Base-by-base conservation (phyloP, 2,113 vertebrate genomes). In the Oceanodroma tethys region DNA sequence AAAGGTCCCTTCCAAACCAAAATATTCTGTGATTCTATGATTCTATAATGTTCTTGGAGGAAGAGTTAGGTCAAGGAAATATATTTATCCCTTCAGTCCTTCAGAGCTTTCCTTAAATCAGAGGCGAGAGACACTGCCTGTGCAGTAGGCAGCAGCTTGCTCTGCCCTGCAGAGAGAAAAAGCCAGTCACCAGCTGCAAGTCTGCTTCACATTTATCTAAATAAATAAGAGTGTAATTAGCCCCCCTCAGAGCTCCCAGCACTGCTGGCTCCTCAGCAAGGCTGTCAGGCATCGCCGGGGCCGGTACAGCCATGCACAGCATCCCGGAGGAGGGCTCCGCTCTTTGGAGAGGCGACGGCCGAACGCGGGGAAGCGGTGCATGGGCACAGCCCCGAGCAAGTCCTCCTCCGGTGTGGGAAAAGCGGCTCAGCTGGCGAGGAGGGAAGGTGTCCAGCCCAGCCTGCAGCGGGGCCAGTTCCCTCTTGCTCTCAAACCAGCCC, bases 331-430 rank as follows among this genome's bases (percentile, higher is more conserved):
- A 83, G 43, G 11, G 53, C 27, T 70, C 36, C 20, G 0, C 42
- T 60, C 23, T 56, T 66, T 8, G 12, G 14, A 92, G 67, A 63
- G 15, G 30, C 7, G 8, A 62, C 15, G 13, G 47, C 13, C 58
- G 23, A 60, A 50, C 20, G 15, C 8, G 19, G 38, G 16, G 29
- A 58, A 87, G 27, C 0, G 4, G 16, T 0, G 0, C 3, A 1
- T 9, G 34, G 13, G 17, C 48, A 86, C 60, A 92, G 23, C 11
- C 14, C 15, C 3, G 6, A 34, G 22, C 14, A 73, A 42, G 7
- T 19, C 45, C 40, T 85, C 23, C 42, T 72, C 0, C 0, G 25
- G 13, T 10, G 6, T 18, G 29, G 73, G 40, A 80, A 29, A 6
- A 34, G 13, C 2, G 2, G 27, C 34, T 67, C 55, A 65, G 47